Conservation (phyloP, 2,113 vertebrate species). For the Gasterosteus aculeatus region DNA sequence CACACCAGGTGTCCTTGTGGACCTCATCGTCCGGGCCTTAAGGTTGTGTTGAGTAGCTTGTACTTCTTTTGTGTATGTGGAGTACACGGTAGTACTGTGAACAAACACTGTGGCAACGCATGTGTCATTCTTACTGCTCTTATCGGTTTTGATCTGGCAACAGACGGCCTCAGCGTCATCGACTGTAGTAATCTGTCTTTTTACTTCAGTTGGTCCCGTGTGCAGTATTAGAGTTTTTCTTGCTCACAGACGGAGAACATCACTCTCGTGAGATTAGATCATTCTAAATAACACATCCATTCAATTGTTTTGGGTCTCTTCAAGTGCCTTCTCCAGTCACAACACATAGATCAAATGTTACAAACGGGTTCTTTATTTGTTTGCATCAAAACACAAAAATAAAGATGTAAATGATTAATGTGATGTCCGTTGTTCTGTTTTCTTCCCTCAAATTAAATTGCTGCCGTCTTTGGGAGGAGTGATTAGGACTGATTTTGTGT, state of each 20-base stretch:
- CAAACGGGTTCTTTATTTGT: neutral
- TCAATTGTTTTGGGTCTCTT: neutral
- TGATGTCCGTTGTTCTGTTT: constrained; percentile 1
- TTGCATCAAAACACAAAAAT: constrained; percentile 9
- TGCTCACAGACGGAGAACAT: no score
- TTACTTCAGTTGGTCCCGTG: neutral
- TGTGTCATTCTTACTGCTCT: neutral
- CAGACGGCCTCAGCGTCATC: neutral
- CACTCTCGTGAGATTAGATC: neutral
- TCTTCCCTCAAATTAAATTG: constrained; percentile 14
- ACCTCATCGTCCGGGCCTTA: constrained; percentile 13
- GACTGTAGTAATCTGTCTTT: neutral
- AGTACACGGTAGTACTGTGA: constrained; percentile 1
- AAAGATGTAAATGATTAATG: constrained; percentile 16
- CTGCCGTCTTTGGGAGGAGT: neutral
- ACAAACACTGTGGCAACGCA: neutral
- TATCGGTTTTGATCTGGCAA: neutral
- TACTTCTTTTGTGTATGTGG: constrained; percentile 45
- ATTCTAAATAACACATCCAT: neutral
- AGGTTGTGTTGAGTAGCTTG: constrained; percentile 1
- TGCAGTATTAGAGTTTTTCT: neutral
- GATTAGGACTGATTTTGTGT: constrained; percentile 7
- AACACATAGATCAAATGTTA: neutral
- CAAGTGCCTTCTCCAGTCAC: neutral
- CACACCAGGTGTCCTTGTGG: constrained; percentile 8